phyloP scores from a whole-genome alignment of 1,140 invertebrate species.

The Grapholita molesta region DNA sequence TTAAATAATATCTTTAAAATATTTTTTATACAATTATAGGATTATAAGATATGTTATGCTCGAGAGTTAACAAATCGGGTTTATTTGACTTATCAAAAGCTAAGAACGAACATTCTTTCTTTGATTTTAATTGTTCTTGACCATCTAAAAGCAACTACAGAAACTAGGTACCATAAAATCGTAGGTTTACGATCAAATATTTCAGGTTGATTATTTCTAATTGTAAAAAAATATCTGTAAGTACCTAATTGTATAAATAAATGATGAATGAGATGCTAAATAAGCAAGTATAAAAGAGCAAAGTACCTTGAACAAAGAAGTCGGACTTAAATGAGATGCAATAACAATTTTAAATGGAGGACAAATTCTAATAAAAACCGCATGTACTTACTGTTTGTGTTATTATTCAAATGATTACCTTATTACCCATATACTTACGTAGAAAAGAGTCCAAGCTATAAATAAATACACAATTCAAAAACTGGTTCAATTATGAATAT shows the following conservation, averaged over 20 bases:
- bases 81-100: neutral
- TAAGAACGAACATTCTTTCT: too few species aligned
- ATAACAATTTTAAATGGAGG: neutral
- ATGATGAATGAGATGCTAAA: neutral
- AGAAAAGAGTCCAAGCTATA: neutral
- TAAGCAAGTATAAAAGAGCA: neutral
- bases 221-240: neutral
- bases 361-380: neutral
- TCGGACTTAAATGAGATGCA: neutral
- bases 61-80: too few species aligned
- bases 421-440: too few species aligned
- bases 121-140: neutral
- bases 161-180: neutral
- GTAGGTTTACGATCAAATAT: neutral
- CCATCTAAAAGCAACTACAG: neutral
- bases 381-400: neutral
- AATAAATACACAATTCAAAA: too few species aligned
- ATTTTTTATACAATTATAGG: too few species aligned
- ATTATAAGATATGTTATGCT: too few species aligned
- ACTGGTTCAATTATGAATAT: too few species aligned
- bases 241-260: neutral
- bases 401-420: neutral
- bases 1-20: neutral
- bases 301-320: neutral
- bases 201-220: neutral